Percentiles rank a stretch among this genome's conserved stretches.
Evolutionary conservation across 2,888 invertebrate genomes (phyloP).

Genomic region (Acanthosepion esculentum): DNA sequence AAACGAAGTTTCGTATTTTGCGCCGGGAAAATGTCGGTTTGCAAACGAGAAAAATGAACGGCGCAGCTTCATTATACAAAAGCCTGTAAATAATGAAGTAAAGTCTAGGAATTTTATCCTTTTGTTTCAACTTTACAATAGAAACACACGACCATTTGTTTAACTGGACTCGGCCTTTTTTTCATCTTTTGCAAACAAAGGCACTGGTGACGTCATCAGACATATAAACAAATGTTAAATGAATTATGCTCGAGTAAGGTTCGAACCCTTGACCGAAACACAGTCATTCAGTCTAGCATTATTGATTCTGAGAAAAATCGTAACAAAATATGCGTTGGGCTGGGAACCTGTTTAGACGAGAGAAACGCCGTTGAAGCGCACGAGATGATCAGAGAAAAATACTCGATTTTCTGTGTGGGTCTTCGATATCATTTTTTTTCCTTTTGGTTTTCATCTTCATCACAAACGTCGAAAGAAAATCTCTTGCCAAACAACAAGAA

Average conservation of each 20-base stretch:
- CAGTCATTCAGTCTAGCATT: slow-evolving; percentile 33
- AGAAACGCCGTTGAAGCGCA: not conserved
- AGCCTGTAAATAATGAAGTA: not conserved
- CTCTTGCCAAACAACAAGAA: too few species aligned
- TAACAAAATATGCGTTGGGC: not conserved
- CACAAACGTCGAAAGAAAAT: too few species aligned
- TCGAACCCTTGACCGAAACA: not conserved
- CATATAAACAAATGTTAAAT: not conserved
- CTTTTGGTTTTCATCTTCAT: too few species aligned
- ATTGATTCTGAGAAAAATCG: not conserved
- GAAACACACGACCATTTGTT: too few species aligned
- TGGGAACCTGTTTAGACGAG: not conserved
- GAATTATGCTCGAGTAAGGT: not conserved
- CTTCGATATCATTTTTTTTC: too few species aligned
- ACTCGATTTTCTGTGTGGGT: not conserved
- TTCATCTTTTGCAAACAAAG: not conserved
- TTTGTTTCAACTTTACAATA: not conserved
- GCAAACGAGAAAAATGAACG: not conserved
- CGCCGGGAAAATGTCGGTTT: not conserved
- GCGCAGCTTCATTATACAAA: not conserved
- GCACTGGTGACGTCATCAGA: not conserved
- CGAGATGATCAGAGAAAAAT: not conserved
- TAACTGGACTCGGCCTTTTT: not conserved
- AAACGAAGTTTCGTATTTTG: too few species aligned
- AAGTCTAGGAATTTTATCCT: not conserved